phyloP scores from a whole-genome alignment of 2,113 vertebrate species.

The Ornithorhynchus anatinus region DNA sequence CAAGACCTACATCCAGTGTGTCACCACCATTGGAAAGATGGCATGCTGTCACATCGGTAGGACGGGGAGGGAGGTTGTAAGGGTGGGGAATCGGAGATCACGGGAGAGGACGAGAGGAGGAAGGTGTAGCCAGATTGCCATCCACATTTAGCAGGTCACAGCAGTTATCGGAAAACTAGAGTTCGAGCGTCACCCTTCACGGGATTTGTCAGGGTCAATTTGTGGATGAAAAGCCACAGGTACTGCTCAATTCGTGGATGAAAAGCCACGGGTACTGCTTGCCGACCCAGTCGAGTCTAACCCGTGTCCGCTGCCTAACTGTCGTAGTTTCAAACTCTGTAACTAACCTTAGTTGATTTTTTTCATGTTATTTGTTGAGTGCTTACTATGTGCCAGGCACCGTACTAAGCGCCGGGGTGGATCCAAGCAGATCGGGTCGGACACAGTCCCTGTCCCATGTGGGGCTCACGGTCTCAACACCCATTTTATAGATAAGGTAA shows the following conservation, averaged over 20 bases:
- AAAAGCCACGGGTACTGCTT: background rate
- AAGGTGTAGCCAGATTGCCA: background rate
- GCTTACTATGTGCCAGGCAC: too few species aligned
- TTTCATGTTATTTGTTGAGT: too few species aligned
- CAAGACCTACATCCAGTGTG: constrained; percentile 90
- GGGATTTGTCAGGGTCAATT: background rate
- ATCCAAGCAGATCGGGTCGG: too few species aligned
- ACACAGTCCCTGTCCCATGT: background rate
- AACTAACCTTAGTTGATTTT: too few species aligned
- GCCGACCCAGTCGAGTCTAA: background rate
- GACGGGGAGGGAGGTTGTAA: background rate
- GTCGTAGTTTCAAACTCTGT: too few species aligned
- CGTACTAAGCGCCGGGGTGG: too few species aligned
- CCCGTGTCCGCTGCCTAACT: background rate
- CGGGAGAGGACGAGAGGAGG: too few species aligned
- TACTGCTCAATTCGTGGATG: background rate
- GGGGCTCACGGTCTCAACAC: too few species aligned
- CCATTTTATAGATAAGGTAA: background rate
- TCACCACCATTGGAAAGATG: constrained; percentile 87
- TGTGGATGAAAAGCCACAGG: background rate
- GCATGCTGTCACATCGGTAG: constrained; percentile 91
- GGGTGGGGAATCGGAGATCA: background rate
- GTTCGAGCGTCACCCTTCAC: too few species aligned
- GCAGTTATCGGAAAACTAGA: background rate
- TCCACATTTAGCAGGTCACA: too few species aligned